Conservation (phyloP, 2,113 vertebrate genomes). For the Poicephalus meyeri region DNA sequence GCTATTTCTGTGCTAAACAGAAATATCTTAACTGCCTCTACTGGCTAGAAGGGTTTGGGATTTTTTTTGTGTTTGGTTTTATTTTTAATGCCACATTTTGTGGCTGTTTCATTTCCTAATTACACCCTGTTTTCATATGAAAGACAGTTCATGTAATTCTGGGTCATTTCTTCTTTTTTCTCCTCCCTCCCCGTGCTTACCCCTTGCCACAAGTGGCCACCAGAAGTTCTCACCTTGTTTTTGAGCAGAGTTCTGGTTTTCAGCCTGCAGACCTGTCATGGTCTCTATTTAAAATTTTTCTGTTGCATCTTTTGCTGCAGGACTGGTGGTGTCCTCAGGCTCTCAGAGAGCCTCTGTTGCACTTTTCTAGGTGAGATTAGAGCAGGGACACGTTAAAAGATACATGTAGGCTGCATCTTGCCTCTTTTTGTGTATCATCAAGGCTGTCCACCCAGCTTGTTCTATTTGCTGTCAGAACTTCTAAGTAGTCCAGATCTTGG, state of each 20-base stretch:
- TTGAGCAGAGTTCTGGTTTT: background rate
- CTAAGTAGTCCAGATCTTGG: background rate
- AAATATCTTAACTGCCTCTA: background rate
- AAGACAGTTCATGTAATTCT: background rate
- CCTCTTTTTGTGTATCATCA: background rate
- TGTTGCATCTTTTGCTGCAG: background rate
- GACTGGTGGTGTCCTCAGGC: background rate
- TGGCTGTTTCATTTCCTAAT: background rate
- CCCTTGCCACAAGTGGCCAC: background rate
- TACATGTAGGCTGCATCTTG: background rate
- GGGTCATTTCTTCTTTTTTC: background rate
- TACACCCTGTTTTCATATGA: background rate
- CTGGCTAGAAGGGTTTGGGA: background rate
- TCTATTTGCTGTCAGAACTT: background rate
- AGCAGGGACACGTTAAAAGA: background rate
- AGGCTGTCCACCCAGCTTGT: background rate
- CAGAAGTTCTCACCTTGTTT: background rate
- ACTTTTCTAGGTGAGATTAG: background rate
- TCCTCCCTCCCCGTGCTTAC: background rate
- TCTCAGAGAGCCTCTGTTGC: background rate
- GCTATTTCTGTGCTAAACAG: background rate
- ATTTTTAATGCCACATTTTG: background rate
- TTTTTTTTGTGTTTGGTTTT: background rate
- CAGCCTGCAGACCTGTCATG: background rate
- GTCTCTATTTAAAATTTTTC: background rate